A percentile compares a stretch with the other conserved stretches of the same genome.
phyloP scores from a whole-genome alignment of 2,888 invertebrate species.

The Phasia obesa region DNA sequence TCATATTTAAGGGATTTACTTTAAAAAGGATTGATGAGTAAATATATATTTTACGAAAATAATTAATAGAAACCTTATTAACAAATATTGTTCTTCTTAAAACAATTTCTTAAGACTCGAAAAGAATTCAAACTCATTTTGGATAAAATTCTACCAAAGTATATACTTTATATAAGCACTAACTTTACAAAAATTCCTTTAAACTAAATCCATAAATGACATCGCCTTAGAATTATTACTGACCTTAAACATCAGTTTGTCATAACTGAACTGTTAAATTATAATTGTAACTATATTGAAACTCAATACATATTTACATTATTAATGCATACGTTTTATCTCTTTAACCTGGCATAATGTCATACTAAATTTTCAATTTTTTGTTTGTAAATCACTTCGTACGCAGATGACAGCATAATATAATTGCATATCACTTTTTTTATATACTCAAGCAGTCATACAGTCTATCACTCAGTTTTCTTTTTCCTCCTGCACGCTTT shows the following conservation, averaged over 20 bases:
- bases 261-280: neutral
- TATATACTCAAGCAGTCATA: slow-evolving; percentile 36
- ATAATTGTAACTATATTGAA: slow-evolving; percentile 15
- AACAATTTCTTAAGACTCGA: too few species aligned
- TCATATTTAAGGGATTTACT: too few species aligned
- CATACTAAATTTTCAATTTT: slow-evolving; percentile 34
- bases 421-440: slow-evolving; percentile 51
- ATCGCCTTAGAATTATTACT: neutral
- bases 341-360: slow-evolving; percentile 42
- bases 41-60: too few species aligned
- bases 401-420: slow-evolving; percentile 47
- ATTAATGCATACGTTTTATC: slow-evolving; percentile 11
- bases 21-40: too few species aligned
- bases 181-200: neutral
- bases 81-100: too few species aligned
- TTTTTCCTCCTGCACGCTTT: neutral
- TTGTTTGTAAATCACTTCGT: slow-evolving; percentile 41
- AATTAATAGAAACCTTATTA: too few species aligned
- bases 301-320: neutral
- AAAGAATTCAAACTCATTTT: too few species aligned
- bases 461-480: slow-evolving; percentile 7
- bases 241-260: neutral
- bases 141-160: too few species aligned
- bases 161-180: too few species aligned
- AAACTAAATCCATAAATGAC: neutral